Conservation (phyloP, 2,888 invertebrate species). For the Dendrolimus pini region DNA sequence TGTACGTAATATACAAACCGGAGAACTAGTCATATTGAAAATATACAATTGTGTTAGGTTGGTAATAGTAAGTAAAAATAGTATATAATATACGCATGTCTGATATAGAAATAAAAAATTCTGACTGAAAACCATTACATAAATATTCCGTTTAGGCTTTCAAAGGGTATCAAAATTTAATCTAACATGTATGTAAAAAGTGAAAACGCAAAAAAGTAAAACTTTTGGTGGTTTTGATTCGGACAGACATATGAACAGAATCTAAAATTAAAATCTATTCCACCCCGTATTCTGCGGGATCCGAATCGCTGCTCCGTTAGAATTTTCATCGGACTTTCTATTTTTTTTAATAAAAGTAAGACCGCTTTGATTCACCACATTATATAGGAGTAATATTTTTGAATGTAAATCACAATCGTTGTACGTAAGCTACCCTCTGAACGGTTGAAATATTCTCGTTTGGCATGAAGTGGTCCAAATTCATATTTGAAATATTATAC, state of each 20-base stretch:
- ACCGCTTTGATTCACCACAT: conserved; percentile 19
- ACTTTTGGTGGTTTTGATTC: conserved; percentile 8
- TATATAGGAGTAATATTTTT: background rate
- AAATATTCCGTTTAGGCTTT: background rate
- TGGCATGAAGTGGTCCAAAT: background rate
- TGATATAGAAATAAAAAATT: background rate
- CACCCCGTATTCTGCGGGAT: conserved; percentile 21
- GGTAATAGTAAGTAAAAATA: too few species aligned
- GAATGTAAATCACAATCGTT: conserved; percentile 1
- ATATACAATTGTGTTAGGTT: too few species aligned
- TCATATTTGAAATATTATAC: too few species aligned
- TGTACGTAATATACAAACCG: too few species aligned
- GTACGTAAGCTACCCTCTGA: background rate
- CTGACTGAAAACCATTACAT: background rate
- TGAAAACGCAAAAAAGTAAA: conserved; percentile 3
- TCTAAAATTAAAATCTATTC: conserved; percentile 47
- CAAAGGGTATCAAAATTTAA: background rate
- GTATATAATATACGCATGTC: background rate
- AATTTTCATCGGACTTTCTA: conserved; percentile 25
- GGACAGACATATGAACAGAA: conserved; percentile 28
- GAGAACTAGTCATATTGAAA: too few species aligned
- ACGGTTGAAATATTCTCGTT: background rate
- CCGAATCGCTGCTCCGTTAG: conserved; percentile 20
- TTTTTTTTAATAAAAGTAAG: conserved; percentile 23
- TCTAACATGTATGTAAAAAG: background rate